Conservation (phyloP, 2,797 vertebrate species). For the Cephalopachus bancanus region DNA sequence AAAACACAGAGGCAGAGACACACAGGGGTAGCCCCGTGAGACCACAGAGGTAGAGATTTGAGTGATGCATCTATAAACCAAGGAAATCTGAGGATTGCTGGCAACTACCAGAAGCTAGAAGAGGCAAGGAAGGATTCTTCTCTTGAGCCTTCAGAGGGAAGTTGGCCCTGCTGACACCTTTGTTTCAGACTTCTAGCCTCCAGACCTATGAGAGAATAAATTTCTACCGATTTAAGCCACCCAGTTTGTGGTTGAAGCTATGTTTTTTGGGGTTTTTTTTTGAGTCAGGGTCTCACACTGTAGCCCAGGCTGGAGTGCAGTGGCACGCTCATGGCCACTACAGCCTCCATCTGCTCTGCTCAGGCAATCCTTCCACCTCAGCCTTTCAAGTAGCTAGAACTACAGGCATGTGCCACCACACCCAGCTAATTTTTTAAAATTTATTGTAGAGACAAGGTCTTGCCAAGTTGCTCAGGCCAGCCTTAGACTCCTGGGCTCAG, state of each 20-base stretch:
- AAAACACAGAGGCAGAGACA: neutral
- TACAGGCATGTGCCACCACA: too few species aligned
- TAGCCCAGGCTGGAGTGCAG: too few species aligned
- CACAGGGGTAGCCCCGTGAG: neutral
- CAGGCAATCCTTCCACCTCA: too few species aligned
- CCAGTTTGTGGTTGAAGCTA: neutral
- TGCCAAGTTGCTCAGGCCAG: too few species aligned
- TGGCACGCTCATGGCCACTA: too few species aligned
- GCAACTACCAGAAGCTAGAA: neutral
- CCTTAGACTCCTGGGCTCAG: too few species aligned
- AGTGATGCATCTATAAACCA: neutral
- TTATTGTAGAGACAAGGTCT: too few species aligned
- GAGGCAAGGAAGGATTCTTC: neutral
- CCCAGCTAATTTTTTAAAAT: too few species aligned
- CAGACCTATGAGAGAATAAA: conserved; percentile 1
- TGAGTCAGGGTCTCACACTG: too few species aligned
- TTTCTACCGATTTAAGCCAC: neutral
- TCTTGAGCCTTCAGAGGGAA: neutral
- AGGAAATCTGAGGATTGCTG: neutral
- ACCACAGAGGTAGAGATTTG: neutral
- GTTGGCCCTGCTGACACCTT: neutral
- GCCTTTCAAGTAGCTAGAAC: too few species aligned
- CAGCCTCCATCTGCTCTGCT: too few species aligned
- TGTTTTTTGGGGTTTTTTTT: too few species aligned
- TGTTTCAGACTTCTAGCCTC: conserved; percentile 1